Evolutionary conservation across 2,888 invertebrate species (phyloP), one percentile per base, ranked within the genome.

Genomic region (Torymus auratus): DNA sequence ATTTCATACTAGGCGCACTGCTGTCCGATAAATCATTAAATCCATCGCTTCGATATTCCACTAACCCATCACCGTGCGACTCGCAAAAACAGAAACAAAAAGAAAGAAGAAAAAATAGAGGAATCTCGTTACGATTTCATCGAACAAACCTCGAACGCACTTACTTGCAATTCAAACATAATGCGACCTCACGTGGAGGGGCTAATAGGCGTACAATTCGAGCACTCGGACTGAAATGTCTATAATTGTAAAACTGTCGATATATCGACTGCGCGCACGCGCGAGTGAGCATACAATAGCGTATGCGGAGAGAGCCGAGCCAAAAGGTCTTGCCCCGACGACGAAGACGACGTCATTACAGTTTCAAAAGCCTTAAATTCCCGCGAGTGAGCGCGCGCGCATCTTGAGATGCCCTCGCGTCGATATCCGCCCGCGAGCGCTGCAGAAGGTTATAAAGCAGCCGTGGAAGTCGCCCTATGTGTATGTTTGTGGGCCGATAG

Each of bases 201-300:
- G 61, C 60, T 72, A 65, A 75, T 75, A 68, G 52, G 3, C 23
- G 20, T 23, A 65, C 17, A 67, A 78, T 64, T 78, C 58, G 28
- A 58, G 65, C 52, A 15, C 52, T 70, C 15, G 64, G 58, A 62
- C 64, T 58, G 28, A 72, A 71, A 72, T 17, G 71, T 73, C 64
- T 72, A 61, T 70, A 64, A 77, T 77, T 77, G 70, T 77, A 70
- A 70, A 77, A 70, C 77, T 77, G 77, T 78, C 72, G 72, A 78
- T 78, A 72, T 68, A 68, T 78, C 61, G 61, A 78, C 65, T 72
- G n/a, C 23, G 13, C 14, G n/a, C n/a, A 20, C 20, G 15, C 67
- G 68, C 58, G 41, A 41, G 41, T 7, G 41, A 41, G 41, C 41
- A 41, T 41, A 64, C 65, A 77, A 77, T 77, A 58, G 71, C 41